Evolutionary conservation across 1,140 invertebrate species (phyloP).

Genomic region (Gyrodactylus bullatarudis): DNA sequence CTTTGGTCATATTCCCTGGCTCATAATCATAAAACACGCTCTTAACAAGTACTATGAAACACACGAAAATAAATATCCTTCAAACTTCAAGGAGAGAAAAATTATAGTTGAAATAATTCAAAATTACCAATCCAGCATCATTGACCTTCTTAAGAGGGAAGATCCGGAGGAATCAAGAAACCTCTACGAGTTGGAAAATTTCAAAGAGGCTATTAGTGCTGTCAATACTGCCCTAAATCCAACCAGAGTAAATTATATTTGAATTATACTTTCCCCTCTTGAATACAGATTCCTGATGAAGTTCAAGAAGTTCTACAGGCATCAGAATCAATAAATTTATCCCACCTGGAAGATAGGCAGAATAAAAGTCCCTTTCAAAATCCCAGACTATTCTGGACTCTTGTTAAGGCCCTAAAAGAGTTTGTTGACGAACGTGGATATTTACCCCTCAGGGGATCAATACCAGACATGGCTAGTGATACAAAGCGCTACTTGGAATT

Average conservation of each 20-base stretch:
- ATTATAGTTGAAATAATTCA: background rate
- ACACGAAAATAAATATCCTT: too few species aligned
- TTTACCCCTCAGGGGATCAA: constrained; percentile 49
- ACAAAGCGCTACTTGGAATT: constrained; percentile 57
- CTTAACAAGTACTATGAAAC: too few species aligned
- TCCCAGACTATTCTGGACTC: constrained; percentile 43
- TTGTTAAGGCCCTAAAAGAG: constrained; percentile 49
- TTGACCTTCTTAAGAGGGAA: background rate
- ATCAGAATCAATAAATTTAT: constrained; percentile 13
- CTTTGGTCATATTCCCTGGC: background rate
- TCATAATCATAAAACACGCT: background rate
- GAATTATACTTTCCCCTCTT: constrained; percentile 4
- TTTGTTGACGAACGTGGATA: constrained; percentile 52
- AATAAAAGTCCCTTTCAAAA: constrained; percentile 10
- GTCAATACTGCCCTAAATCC: background rate
- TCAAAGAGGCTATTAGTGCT: background rate
- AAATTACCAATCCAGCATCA: background rate
- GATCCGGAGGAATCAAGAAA: background rate
- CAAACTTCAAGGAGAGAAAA: too few species aligned
- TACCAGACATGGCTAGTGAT: constrained; percentile 90
- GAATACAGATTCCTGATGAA: constrained; percentile 24
- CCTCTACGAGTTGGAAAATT: background rate
- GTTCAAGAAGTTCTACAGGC: constrained; percentile 15
- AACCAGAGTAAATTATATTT: background rate
- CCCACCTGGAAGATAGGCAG: too few species aligned